Evolutionary conservation across 2,797 vertebrate species (phyloP).

Genomic region (Paedocypris micromegethes): DNA sequence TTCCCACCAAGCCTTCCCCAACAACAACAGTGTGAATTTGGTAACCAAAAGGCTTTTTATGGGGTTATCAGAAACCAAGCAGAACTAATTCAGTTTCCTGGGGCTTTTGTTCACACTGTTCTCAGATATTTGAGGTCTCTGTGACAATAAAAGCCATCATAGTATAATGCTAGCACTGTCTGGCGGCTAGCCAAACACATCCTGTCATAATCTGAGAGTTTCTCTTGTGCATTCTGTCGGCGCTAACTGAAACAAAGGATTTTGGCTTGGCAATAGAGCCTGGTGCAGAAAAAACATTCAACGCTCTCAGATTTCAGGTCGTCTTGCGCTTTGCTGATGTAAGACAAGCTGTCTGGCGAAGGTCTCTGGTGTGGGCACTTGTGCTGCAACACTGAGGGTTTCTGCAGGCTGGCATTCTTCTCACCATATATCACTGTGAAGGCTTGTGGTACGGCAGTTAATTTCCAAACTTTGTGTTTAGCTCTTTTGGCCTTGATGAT

Average conservation of each 20-base stretch:
- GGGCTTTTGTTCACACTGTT: slow-evolving; percentile 21
- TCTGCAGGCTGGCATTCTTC: slow-evolving; percentile 30
- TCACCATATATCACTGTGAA: slow-evolving; percentile 34
- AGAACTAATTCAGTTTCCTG: slow-evolving; percentile 18
- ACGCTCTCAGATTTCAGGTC: slow-evolving; percentile 26
- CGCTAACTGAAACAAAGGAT: slow-evolving; percentile 33
- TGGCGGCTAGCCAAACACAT: slow-evolving; percentile 29
- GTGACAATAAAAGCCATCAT: slow-evolving; percentile 23
- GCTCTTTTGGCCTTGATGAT: slow-evolving; percentile 21
- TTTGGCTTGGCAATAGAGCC: slow-evolving; percentile 34
- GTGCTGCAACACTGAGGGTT: slow-evolving; percentile 32
- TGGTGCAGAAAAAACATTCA: slow-evolving; percentile 19
- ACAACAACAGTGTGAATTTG: background rate
- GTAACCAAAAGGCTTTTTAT: slow-evolving; percentile 1
- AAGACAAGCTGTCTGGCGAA: slow-evolving; percentile 39
- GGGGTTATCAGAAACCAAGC: slow-evolving; percentile 14
- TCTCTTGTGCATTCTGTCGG: slow-evolving; percentile 29
- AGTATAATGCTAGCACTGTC: slow-evolving; percentile 20
- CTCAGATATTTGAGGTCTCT: slow-evolving; percentile 32
- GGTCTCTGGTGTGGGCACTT: slow-evolving; percentile 28
- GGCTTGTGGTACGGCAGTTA: slow-evolving; percentile 32
- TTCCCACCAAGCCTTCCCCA: background rate
- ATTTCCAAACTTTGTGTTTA: slow-evolving; percentile 32
- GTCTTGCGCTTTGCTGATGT: slow-evolving; percentile 28
- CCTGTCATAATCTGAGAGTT: slow-evolving; percentile 38